Conservation (phyloP, 1,140 invertebrate species). For the Drosophila chauvacae region DNA sequence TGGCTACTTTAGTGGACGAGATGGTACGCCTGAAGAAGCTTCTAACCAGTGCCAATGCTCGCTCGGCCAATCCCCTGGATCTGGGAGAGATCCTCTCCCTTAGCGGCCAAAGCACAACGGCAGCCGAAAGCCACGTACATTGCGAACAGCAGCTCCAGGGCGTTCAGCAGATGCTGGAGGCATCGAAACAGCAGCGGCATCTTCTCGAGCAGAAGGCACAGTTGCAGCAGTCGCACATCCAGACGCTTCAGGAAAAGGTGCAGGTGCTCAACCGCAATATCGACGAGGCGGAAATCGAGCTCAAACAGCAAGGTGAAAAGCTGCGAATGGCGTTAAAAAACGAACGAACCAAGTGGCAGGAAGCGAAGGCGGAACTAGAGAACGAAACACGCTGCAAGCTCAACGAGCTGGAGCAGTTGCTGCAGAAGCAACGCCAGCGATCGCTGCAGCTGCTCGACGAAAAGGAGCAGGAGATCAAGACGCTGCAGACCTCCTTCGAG, state of each 20-base stretch:
- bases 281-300: slow-evolving; percentile 86
- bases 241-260: slow-evolving; percentile 88
- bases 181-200: slow-evolving; percentile 44
- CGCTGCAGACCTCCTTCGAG: slow-evolving; percentile 87
- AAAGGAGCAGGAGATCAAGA: slow-evolving; percentile 91
- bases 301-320: slow-evolving; percentile 85
- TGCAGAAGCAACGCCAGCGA: slow-evolving; percentile 91
- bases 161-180: slow-evolving; percentile 85
- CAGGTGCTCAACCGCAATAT: slow-evolving; percentile 87
- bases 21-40: slow-evolving; percentile 86
- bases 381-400: slow-evolving; percentile 86
- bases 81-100: slow-evolving; percentile 85
- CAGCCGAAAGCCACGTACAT: slow-evolving; percentile 54
- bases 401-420: slow-evolving; percentile 89
- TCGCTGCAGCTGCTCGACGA: slow-evolving; percentile 91
- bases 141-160: slow-evolving; percentile 86
- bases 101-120: slow-evolving; percentile 33
- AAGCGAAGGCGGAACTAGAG: slow-evolving; percentile 86
- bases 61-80: slow-evolving; percentile 86
- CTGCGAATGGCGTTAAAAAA: slow-evolving; percentile 83
- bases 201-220: slow-evolving; percentile 63
- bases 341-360: slow-evolving; percentile 87
- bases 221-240: slow-evolving; percentile 86
- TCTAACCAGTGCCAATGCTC: slow-evolving; percentile 86
- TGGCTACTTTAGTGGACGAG: slow-evolving; percentile 85